phyloP scores from a whole-genome alignment of 2,113 vertebrate species.

The Nasalis larvatus region DNA sequence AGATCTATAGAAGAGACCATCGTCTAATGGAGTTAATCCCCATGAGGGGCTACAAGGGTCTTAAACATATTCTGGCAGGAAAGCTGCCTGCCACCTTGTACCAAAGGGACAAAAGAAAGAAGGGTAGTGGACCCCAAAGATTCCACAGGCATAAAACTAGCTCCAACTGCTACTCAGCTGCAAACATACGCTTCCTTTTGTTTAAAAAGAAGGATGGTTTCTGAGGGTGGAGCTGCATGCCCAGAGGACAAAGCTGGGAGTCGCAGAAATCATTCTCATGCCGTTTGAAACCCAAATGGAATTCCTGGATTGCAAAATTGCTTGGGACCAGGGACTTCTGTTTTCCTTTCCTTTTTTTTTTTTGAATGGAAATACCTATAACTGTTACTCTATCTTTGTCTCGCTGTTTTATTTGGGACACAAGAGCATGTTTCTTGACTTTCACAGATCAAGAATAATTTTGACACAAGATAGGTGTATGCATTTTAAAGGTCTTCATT shows the following conservation, averaged over 20 bases:
- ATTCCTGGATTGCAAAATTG: background rate
- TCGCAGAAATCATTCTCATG: no score
- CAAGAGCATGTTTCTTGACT: background rate
- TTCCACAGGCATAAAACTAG: no score
- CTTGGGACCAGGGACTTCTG: background rate
- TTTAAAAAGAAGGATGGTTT: background rate
- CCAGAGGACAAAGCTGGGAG: accelerated
- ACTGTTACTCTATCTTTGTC: no score
- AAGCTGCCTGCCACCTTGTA: no score
- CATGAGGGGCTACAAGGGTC: background rate
- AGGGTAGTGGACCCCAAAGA: accelerated
- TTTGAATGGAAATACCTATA: background rate
- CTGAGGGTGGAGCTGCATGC: background rate
- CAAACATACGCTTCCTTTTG: background rate
- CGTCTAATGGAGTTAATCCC: background rate
- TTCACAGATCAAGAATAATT: background rate
- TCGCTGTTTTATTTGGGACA: background rate
- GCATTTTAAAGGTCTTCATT: background rate
- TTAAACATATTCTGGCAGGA: background rate
- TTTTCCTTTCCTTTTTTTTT: background rate
- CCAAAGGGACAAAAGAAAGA: background rate
- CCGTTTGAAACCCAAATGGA: background rate
- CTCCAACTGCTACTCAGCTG: background rate
- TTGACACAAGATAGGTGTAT: background rate
- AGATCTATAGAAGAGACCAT: accelerated